These are phyloP conservation scores for Hyalella azteca DNA, from an alignment of 2,888 invertebrate genomes.

Conservation along the genomic window DNA sequence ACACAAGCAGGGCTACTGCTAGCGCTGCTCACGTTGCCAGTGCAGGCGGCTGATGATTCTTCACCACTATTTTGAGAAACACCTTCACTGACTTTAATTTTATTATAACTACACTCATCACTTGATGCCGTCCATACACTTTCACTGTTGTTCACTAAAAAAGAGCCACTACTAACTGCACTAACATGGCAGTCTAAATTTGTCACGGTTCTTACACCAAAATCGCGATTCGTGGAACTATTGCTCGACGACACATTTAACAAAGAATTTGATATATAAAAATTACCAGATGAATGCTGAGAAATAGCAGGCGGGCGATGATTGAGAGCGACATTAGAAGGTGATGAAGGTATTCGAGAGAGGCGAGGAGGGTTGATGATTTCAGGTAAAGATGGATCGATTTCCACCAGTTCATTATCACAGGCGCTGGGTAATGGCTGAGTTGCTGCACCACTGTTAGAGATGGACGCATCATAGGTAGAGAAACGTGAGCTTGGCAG, in stretches of 20 bases:
- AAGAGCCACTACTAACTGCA: constrained; percentile 7
- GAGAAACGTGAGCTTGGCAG: background rate
- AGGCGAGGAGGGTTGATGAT: background rate
- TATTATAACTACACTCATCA: constrained; percentile 13
- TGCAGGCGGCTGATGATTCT: background rate
- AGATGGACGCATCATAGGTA: background rate
- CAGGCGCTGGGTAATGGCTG: background rate
- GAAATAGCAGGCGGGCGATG: background rate
- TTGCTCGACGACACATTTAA: background rate
- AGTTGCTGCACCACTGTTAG: background rate
- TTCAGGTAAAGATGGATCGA: background rate
- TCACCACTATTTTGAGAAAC: background rate
- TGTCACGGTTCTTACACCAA: background rate
- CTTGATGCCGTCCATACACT: constrained; percentile 23
- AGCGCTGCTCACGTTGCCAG: background rate
- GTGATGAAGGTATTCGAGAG: background rate
- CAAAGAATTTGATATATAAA: constrained; percentile 25
- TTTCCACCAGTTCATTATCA: constrained; percentile 22
- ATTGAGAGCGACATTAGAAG: background rate
- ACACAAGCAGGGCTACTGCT: constrained; percentile 8
- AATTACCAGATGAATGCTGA: constrained; percentile 18
- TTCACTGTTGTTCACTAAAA: constrained; percentile 15
- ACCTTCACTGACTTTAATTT: constrained; percentile 21
- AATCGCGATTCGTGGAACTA: constrained; percentile 6
- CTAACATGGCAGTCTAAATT: background rate